Evolutionary conservation across 37 sponge, comb jelly and placozoan genomes (phyloP).

Genomic region (Beroe forskalii): DNA sequence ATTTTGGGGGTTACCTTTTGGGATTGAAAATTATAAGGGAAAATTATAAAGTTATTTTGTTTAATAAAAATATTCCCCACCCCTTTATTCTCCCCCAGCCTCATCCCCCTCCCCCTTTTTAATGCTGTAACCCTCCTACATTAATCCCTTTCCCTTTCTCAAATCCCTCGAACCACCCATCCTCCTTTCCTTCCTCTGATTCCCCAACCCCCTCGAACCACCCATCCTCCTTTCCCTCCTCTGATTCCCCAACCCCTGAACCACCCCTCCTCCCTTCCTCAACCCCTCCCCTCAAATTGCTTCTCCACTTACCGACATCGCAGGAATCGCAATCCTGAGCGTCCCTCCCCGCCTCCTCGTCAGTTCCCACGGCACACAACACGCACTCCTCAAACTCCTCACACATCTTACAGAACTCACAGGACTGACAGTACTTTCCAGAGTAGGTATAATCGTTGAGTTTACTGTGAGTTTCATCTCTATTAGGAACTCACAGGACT

Average conservation of each 20-base stretch:
- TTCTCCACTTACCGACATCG: constrained; percentile 12
- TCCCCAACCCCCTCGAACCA: not conserved
- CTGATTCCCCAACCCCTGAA: not conserved
- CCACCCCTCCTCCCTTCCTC: not conserved
- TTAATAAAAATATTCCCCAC: too few species aligned
- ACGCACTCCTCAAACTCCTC: constrained; percentile 42
- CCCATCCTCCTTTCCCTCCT: not conserved
- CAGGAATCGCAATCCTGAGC: constrained; percentile 43
- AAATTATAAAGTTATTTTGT: too few species aligned
- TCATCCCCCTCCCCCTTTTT: too few species aligned
- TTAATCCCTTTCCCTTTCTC: not conserved
- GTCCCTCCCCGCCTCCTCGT: not conserved
- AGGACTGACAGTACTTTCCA: constrained; percentile 56
- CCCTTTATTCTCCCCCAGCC: too few species aligned
- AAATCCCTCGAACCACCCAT: not conserved
- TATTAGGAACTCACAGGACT: too few species aligned
- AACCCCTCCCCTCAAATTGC: not conserved
- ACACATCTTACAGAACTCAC: constrained; percentile 48
- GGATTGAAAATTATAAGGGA: too few species aligned
- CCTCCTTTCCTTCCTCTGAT: not conserved
- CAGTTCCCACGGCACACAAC: not conserved
- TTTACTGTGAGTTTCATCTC: too few species aligned
- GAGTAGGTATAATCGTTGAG: too few species aligned
- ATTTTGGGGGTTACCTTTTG: too few species aligned
- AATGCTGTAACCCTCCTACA: not conserved